Evolutionary conservation across 2,113 vertebrate species (phyloP).

Genomic region (Tricholaema leucomelas): DNA sequence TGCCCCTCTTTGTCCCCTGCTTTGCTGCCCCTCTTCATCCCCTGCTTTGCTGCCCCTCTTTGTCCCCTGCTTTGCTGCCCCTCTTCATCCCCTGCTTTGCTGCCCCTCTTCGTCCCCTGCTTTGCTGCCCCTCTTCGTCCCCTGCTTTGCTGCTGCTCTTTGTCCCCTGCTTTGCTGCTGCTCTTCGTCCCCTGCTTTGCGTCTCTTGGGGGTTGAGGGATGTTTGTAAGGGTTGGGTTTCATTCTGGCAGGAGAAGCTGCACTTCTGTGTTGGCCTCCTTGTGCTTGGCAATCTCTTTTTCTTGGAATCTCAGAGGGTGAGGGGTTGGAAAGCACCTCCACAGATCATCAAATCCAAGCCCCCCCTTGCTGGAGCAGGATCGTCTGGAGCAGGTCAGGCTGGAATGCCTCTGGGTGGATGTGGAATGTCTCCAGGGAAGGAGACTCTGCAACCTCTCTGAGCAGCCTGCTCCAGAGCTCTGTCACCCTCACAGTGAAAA

Average conservation of each 20-base stretch:
- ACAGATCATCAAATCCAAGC: too few species aligned
- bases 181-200: not conserved
- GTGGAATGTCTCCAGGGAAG: too few species aligned
- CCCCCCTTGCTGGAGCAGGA: too few species aligned
- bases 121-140: not conserved
- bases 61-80: constrained; percentile 7
- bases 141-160: too few species aligned
- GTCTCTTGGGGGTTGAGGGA: constrained; percentile 29
- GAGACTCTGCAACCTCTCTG: too few species aligned
- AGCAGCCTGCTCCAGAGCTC: too few species aligned
- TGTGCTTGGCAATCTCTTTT: not conserved
- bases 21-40: not conserved
- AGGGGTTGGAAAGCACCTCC: too few species aligned
- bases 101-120: not conserved
- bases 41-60: constrained; percentile 16
- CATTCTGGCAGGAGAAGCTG: not conserved
- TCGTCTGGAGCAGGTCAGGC: too few species aligned
- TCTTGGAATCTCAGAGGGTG: not conserved
- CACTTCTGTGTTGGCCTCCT: not conserved
- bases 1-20: not conserved
- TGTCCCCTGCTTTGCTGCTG: constrained; percentile 34
- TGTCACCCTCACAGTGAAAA: too few species aligned
- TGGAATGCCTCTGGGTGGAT: too few species aligned
- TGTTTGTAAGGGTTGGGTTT: not conserved
- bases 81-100: not conserved